Conservation (phyloP, 2,888 invertebrate genomes). For the Parnassius smintheus region DNA sequence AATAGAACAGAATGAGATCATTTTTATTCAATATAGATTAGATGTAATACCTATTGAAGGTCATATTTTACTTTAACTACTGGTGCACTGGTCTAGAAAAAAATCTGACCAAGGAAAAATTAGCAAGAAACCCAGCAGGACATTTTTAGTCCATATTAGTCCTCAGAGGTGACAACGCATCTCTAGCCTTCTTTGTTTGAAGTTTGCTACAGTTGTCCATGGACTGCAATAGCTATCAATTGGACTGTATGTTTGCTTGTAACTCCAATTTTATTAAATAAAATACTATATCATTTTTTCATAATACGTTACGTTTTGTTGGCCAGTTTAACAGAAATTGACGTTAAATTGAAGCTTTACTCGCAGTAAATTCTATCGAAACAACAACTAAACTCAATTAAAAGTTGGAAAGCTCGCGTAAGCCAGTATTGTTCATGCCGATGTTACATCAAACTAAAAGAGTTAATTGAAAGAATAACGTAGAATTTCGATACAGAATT, state of each 20-base stretch:
- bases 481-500: slow-evolving; percentile 17
- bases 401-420: slow-evolving; percentile 29
- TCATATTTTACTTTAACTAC: too few relatives aligned
- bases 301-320: slow-evolving; percentile 4
- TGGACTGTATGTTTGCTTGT: background rate
- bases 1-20: too few relatives aligned
- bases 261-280: background rate
- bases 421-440: slow-evolving; percentile 28
- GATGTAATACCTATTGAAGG: too few relatives aligned
- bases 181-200: too few relatives aligned
- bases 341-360: slow-evolving; percentile 27
- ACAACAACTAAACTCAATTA: slow-evolving; percentile 29
- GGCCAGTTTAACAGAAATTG: slow-evolving; percentile 23
- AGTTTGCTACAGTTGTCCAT: too few relatives aligned
- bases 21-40: too few relatives aligned
- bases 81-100: too few relatives aligned
- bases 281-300: background rate
- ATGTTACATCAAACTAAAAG: slow-evolving; percentile 29
- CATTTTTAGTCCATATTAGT: too few relatives aligned
- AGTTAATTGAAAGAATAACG: slow-evolving; percentile 28
- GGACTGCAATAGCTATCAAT: too few relatives aligned
- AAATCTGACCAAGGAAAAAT: too few relatives aligned
- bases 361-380: slow-evolving; percentile 28
- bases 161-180: too few relatives aligned
- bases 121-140: too few relatives aligned